Percentiles rank a stretch among this genome's conserved stretches.
These are phyloP conservation scores for Thereva unica DNA, from an alignment of 2,888 invertebrate genomes.

Conservation along the genomic window DNA sequence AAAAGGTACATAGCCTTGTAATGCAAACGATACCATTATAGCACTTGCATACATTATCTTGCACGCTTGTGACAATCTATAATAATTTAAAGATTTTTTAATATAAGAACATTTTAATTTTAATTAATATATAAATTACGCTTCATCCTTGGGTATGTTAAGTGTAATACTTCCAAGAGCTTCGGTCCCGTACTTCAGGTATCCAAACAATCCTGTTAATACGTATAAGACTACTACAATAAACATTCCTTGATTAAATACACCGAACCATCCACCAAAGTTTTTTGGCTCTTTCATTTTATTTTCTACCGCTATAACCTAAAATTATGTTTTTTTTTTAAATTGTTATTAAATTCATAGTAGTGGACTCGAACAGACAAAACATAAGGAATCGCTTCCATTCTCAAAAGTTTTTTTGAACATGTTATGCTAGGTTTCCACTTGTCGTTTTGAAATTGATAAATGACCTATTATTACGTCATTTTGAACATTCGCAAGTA, in stretches of 20 bases:
- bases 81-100: not conserved
- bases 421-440: too few species aligned
- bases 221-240: constrained; percentile 78
- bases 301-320: constrained; percentile 90
- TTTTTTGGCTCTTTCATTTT: constrained; percentile 83
- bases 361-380: too few species aligned
- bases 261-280: constrained; percentile 77
- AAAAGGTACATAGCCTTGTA: constrained; percentile 89
- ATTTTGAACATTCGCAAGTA: too few species aligned
- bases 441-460: too few species aligned
- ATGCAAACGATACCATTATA: constrained; percentile 80
- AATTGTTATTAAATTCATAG: too few species aligned
- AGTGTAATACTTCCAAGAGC: constrained; percentile 79
- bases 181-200: constrained; percentile 73
- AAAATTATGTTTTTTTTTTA: not conserved
- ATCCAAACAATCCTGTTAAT: constrained; percentile 81
- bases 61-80: constrained; percentile 68
- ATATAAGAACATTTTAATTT: not conserved
- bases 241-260: constrained; percentile 80
- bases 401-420: too few species aligned
- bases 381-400: too few species aligned
- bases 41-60: constrained; percentile 68
- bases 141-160: constrained; percentile 68
- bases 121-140: constrained; percentile 57
- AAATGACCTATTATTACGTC: too few species aligned